Percentiles rank a stretch among this genome's conserved stretches.
Conservation (phyloP, 2,888 invertebrate genomes). For the Platycheirus rosarum region DNA sequence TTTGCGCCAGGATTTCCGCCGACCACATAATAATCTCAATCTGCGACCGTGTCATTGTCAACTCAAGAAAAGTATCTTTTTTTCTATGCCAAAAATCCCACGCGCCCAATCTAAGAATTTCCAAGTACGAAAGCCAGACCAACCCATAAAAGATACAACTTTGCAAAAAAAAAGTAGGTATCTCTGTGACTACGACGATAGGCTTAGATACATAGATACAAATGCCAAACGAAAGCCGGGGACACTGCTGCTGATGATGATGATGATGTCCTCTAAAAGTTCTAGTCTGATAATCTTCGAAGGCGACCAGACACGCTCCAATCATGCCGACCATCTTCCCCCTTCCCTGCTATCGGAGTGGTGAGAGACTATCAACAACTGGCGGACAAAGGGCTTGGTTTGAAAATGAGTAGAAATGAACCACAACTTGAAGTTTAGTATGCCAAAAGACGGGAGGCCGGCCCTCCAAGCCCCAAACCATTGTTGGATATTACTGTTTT, state of each 20-base stretch:
- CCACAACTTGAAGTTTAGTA: slow-evolving; percentile 56
- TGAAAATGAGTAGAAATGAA: slow-evolving; percentile 43
- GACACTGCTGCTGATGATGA: slow-evolving; percentile 13
- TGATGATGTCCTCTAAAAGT: slow-evolving; percentile 61
- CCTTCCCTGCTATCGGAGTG: neutral
- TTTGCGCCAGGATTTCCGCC: slow-evolving; percentile 29
- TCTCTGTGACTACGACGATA: slow-evolving; percentile 26
- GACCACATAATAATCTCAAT: slow-evolving; percentile 55
- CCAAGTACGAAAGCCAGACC: slow-evolving; percentile 30
- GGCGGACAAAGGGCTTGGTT: slow-evolving; percentile 36
- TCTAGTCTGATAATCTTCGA: slow-evolving; percentile 59
- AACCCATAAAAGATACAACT: slow-evolving; percentile 29
- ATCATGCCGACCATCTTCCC: slow-evolving; percentile 1
- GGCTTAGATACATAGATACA: slow-evolving; percentile 13
- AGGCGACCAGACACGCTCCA: slow-evolving; percentile 53
- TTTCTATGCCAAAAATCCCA: slow-evolving; percentile 42
- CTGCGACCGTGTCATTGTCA: slow-evolving; percentile 65
- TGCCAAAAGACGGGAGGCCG: slow-evolving; percentile 51
- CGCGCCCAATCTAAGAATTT: slow-evolving; percentile 35
- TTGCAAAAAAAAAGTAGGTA: slow-evolving; percentile 21
- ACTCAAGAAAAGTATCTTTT: slow-evolving; percentile 36
- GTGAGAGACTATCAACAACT: slow-evolving; percentile 15
- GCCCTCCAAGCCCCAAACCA: neutral
- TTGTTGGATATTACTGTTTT: slow-evolving; percentile 46
- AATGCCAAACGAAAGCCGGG: slow-evolving; percentile 32